phyloP scores from a whole-genome alignment of 2,888 invertebrate species.

The Pristionchus japonicus region DNA sequence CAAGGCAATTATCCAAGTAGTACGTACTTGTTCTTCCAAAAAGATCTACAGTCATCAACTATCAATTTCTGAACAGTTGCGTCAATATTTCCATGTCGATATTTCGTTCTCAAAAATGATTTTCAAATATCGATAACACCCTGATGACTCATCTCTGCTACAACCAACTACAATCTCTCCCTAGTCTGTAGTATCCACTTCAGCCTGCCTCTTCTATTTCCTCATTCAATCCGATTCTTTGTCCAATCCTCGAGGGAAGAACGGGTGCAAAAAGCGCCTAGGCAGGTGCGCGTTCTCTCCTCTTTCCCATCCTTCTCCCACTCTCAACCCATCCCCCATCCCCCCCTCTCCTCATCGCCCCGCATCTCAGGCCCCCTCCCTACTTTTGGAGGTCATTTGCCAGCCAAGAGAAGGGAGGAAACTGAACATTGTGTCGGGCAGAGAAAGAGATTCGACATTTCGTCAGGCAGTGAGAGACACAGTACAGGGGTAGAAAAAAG shows the following conservation, averaged over 20 bases:
- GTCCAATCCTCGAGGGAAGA: background rate
- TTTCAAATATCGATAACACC: background rate
- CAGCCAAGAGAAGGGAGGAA: conserved; percentile 7
- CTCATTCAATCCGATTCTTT: conserved; percentile 23
- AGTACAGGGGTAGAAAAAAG: conserved; percentile 4
- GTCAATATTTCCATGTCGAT: too few relatives aligned
- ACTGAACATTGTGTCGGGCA: conserved; percentile 9
- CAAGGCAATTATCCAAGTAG: background rate
- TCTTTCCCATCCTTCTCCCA: conserved; percentile 2
- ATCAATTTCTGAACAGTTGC: too few relatives aligned
- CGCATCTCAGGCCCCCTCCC: background rate
- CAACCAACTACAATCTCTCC: background rate
- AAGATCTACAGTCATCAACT: too few relatives aligned
- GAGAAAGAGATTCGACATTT: conserved; percentile 8
- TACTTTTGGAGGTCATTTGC: conserved; percentile 32
- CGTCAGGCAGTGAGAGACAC: conserved; percentile 22
- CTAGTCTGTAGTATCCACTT: background rate
- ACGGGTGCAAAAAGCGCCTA: background rate
- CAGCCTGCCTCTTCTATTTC: background rate
- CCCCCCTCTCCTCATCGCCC: background rate
- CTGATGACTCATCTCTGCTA: background rate
- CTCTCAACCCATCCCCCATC: conserved; percentile 9
- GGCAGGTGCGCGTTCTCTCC: conserved; percentile 29
- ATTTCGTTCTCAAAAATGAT: background rate
- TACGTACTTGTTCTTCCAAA: too few relatives aligned